Percentiles rank a stretch among this genome's conserved stretches.
These are phyloP conservation scores for Cydia splendana DNA, from an alignment of 1,140 invertebrate genomes.

Conservation along the genomic window DNA sequence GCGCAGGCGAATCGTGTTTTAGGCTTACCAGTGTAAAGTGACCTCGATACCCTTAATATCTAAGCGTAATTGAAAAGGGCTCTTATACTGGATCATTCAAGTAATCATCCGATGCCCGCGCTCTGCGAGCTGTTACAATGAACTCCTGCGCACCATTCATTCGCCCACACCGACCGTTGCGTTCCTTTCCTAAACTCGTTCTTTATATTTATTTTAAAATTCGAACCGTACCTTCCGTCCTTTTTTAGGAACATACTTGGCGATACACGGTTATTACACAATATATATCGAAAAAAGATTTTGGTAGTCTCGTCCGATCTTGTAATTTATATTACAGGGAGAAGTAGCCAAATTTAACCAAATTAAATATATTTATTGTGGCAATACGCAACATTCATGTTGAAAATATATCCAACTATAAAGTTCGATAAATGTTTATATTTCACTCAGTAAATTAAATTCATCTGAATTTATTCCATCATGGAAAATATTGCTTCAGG, in stretches of 20 bases:
- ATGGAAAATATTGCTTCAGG: constrained; percentile 2
- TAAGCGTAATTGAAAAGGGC: background rate
- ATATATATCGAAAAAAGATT: background rate
- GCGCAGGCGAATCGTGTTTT: background rate
- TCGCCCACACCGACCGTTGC: constrained; percentile 56
- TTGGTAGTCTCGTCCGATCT: background rate
- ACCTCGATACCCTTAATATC: background rate
- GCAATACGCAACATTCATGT: no score
- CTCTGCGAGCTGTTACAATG: background rate
- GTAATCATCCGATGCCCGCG: background rate
- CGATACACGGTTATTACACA: background rate
- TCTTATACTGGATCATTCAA: background rate
- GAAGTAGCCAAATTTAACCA: no score
- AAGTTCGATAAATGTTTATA: no score
- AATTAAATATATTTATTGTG: no score
- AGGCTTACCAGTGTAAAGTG: background rate
- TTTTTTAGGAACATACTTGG: constrained; percentile 15
- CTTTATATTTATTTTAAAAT: constrained; percentile 33
- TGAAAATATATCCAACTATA: no score
- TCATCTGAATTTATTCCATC: background rate
- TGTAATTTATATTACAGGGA: background rate
- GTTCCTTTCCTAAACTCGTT: constrained; percentile 33
- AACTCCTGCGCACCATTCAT: constrained; percentile 58
- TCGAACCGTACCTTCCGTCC: constrained; percentile 16
- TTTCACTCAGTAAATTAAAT: background rate